phyloP scores from a whole-genome alignment of 1,140 invertebrate species.

The Berghia stephanieae region DNA sequence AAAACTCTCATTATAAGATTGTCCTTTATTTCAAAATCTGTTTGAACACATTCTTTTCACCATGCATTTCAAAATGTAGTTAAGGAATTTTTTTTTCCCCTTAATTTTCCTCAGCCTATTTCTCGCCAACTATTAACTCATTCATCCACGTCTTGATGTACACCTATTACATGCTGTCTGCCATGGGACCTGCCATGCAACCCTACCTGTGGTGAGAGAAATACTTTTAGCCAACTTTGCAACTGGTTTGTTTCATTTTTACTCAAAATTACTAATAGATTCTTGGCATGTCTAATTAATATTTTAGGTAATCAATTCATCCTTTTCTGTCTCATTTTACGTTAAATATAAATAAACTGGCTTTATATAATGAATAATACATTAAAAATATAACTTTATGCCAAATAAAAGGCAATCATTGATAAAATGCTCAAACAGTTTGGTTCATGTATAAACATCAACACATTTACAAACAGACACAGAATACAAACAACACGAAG shows the following conservation, averaged over 20 bases:
- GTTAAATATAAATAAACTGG: background rate
- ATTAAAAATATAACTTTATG: background rate
- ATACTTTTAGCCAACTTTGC: conserved; percentile 59
- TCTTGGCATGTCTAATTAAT: too few relatives aligned
- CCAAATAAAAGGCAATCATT: too few relatives aligned
- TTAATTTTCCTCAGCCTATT: conserved; percentile 25
- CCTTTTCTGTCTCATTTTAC: too few relatives aligned
- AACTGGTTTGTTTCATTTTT: conserved; percentile 36
- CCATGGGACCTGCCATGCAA: conserved; percentile 80
- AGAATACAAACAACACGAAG: too few relatives aligned
- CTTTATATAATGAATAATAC: background rate
- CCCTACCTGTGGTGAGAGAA: conserved; percentile 93
- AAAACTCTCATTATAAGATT: background rate
- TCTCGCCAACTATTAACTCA: conserved; percentile 67
- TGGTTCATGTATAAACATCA: too few relatives aligned
- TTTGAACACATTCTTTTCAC: background rate
- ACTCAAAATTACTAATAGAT: background rate
- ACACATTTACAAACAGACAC: too few relatives aligned
- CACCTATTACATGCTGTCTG: conserved; percentile 86
- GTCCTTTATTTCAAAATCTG: background rate
- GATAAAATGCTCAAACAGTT: too few relatives aligned
- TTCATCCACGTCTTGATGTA: conserved; percentile 95
- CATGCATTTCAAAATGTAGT: conserved; percentile 22
- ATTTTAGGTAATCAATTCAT: too few relatives aligned
- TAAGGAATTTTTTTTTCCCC: conserved; percentile 74